phyloP scores from a whole-genome alignment of 1,140 invertebrate genomes.

The Drosophila tsacasi region DNA sequence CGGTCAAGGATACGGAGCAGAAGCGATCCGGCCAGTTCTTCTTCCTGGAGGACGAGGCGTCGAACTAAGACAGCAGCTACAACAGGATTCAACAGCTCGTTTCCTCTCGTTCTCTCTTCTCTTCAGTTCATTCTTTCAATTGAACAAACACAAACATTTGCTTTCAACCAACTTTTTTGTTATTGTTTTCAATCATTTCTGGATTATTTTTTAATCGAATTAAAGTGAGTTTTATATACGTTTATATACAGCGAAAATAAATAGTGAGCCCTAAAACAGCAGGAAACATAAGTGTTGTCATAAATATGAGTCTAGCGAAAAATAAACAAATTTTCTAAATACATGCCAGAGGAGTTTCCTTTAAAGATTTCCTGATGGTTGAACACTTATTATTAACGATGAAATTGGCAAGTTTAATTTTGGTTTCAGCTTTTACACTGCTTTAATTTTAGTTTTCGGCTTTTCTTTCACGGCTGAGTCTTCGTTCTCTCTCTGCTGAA shows the following conservation, averaged over 20 bases:
- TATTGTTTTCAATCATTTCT: constrained; percentile 61
- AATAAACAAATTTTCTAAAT: constrained; percentile 77
- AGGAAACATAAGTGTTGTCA: constrained; percentile 54
- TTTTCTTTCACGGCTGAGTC: too few species aligned
- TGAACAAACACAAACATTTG: constrained; percentile 41
- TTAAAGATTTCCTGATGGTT: neutral
- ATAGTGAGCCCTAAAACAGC: constrained; percentile 54
- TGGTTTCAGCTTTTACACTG: too few species aligned
- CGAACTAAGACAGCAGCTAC: constrained; percentile 37
- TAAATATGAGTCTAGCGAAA: constrained; percentile 61
- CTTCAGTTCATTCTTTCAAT: constrained; percentile 42
- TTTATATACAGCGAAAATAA: constrained; percentile 68
- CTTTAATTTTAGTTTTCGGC: too few species aligned
- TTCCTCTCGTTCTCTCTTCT: constrained; percentile 36
- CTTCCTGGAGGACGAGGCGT: constrained; percentile 95
- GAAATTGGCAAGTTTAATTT: too few species aligned
- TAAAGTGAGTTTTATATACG: constrained; percentile 70
- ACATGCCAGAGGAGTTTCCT: constrained; percentile 38
- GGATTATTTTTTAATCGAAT: constrained; percentile 48
- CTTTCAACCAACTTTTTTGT: constrained; percentile 65
- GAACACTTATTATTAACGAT: too few species aligned
- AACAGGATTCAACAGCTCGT: constrained; percentile 24
- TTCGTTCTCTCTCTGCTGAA: too few species aligned
- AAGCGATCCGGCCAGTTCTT: constrained; percentile 99
- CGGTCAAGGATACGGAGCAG: constrained; percentile 99